Evolutionary conservation across 2,797 vertebrate species (phyloP).

Genomic region (Falco cherrug): DNA sequence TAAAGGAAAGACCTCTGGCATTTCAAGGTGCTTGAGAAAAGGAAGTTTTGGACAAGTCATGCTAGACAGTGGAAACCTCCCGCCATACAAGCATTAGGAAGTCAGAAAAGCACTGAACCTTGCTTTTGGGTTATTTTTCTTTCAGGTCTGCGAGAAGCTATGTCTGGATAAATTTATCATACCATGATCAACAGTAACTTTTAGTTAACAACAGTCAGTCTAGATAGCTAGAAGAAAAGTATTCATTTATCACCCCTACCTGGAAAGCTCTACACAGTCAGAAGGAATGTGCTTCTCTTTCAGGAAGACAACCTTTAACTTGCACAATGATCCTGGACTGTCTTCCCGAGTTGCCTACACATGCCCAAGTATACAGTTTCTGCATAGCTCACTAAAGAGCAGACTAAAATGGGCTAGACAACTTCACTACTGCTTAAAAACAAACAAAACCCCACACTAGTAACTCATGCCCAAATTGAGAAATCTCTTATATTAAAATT

Average conservation of each 20-base stretch:
- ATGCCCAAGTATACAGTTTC: neutral
- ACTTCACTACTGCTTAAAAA: neutral
- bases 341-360: neutral
- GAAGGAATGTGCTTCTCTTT: neutral
- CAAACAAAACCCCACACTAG: neutral
- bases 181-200: neutral
- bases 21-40: neutral
- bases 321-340: neutral
- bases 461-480: neutral
- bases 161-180: neutral
- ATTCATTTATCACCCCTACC: neutral
- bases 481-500: neutral
- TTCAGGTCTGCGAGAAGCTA: neutral
- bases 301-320: neutral
- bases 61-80: neutral
- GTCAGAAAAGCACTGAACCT: neutral
- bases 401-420: neutral
- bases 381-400: neutral
- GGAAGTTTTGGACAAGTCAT: neutral
- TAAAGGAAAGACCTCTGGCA: neutral
- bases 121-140: neutral
- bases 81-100: neutral
- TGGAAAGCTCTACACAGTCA: neutral
- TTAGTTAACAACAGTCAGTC: neutral
- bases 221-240: neutral